phyloP scores from a whole-genome alignment of 1,140 invertebrate species.

The Pissodes strobi region DNA sequence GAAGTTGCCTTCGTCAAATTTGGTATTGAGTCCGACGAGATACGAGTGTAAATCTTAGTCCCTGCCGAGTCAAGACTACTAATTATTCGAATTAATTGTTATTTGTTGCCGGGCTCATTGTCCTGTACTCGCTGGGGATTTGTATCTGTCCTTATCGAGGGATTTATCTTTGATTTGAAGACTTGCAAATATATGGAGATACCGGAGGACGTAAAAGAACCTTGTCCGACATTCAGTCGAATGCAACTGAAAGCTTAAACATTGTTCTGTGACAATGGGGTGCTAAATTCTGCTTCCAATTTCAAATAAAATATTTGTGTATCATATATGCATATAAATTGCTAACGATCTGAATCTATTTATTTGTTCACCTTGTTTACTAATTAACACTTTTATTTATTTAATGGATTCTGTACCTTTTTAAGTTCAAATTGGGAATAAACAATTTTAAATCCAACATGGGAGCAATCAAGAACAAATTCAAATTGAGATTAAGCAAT shows the following conservation, averaged over 20 bases:
- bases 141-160: slow-evolving; percentile 32
- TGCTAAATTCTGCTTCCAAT: slow-evolving; percentile 17
- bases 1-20: slow-evolving; percentile 55
- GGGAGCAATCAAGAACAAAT: too few species aligned
- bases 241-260: slow-evolving; percentile 6
- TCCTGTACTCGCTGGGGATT: slow-evolving; percentile 24
- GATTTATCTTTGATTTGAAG: slow-evolving; percentile 31
- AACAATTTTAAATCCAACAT: too few species aligned
- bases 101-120: slow-evolving; percentile 41
- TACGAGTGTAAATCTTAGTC: slow-evolving; percentile 53
- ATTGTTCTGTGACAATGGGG: slow-evolving; percentile 19
- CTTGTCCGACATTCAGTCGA: slow-evolving; percentile 25
- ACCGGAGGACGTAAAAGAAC: slow-evolving; percentile 25
- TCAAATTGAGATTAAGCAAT: too few species aligned
- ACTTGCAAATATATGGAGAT: slow-evolving; percentile 25
- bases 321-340: background rate
- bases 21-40: slow-evolving; percentile 53
- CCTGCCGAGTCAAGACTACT: slow-evolving; percentile 49
- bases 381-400: too few species aligned
- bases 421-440: too few species aligned
- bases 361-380: too few species aligned
- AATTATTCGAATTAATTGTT: slow-evolving; percentile 56
- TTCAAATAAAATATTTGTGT: slow-evolving; percentile 5
- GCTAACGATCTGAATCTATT: too few species aligned
- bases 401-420: too few species aligned